Evolutionary conservation across 2,113 vertebrate species (phyloP), one percentile per base, ranked within the genome.

Genomic region (Elephantulus edwardii): DNA sequence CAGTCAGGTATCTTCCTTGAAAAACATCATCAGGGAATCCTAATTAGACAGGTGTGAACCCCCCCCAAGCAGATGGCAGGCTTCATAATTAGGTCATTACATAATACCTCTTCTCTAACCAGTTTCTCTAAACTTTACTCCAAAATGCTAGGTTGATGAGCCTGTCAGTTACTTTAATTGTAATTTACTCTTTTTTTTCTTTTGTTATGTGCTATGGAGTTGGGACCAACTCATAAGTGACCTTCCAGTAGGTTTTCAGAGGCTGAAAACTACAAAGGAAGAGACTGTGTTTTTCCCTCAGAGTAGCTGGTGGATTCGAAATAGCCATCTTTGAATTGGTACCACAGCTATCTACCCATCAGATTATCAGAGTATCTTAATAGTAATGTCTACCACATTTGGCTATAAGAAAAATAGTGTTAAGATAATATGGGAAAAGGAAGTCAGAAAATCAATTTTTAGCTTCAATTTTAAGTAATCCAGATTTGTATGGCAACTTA

Each of bases 21-120:
- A 92, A 93, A 86, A 77, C 62, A 76, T 77, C 87, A 93, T 90
- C 85, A 86, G 82, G 48, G 82, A 81, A 86, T 86, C 89, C 91
- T 95, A 95, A 92, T 70, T 83, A 96, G 89, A 92, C 91, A 96
- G 88, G 93, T 82, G 0, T 94, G 94, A 95, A 92, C 95, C 74
- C 58, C 93, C 95, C 74, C 58, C 91, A 91, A 93, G 92, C 96
- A 96, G 95, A 96, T 96, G 94, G 94, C 60, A 95, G 91, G 79
- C 83, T 76, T 95, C 92, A 93, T 94, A 96, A 96, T 88, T 95
- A 92, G 94, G 95, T 93, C 92, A 96, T 95, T 95, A 96, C 91
- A 89, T 95, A 95, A 96, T 92, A 92, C 85, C 81, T 91, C 87
- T 82, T 92, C 89, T 94, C 89, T 87, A 95, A 93, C 93, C 80